Evolutionary conservation across 2,113 vertebrate species (phyloP), one percentile per base, ranked within the genome.

Genomic region (Butastur rufipennis): DNA sequence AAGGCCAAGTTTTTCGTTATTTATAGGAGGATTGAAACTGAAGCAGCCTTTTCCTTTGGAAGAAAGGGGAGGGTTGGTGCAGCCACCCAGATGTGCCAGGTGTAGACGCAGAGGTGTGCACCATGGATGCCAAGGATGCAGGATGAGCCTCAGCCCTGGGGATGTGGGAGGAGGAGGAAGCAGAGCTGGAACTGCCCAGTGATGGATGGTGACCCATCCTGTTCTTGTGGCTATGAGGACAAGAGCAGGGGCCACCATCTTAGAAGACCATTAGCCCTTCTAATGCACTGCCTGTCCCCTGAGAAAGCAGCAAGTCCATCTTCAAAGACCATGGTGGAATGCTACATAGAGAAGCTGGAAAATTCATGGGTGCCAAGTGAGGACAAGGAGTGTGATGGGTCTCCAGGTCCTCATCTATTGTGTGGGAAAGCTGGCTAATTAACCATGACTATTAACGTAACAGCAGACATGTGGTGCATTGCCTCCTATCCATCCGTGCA

Each of bases 1-100:
- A 58, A 68, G 32, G 36, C 29, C 90, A 56, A 40, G 68, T 3
- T 45, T 65, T 80, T 43, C 0, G 0, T 50, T 11, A 34, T 31
- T n/a, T 25, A 5, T 32, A 50, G 47, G 3, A 31, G 21, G 78
- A 26, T 10, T 74, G 86, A 88, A 74, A 52, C 9, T 53, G 82
- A 32, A 88, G 48, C 3, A 67, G 27, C 6, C 3, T 90, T 75
- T 55, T 82, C n/a, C 75, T 91, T 34, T 72, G 80, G 75, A 52
- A 63, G 52, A 52, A 75, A 42, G 38, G 40, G 4, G 55, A 79
- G 25, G 47, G n/a, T 19, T 90, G 27, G 2, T 70, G 68, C 32
- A 47, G 43, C 29, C 56, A 42, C 25, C 6, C n/a, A 13, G 17
- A 34, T 8, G 31, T 42, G 16, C 13, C 1, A 2, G 48, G 31